Evolutionary conservation across 2,888 invertebrate species (phyloP), one percentile per base, ranked within the genome.

Genomic region (Ariolimax columbianus): DNA sequence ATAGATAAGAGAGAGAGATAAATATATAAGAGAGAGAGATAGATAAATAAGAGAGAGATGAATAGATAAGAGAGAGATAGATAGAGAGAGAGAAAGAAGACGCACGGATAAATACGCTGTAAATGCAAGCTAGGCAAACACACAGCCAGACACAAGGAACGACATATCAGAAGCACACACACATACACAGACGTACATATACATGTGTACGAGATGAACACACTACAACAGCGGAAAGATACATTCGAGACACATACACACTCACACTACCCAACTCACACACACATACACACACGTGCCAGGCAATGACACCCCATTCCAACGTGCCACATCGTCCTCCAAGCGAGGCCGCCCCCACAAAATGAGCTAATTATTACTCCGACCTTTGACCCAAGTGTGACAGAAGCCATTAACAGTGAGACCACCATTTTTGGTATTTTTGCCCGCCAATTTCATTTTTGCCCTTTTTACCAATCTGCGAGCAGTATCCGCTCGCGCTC

Each of bases 391-490:
- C 72, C 14, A 30, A 72, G 36, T 77, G 77, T 77, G 77, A 77
- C 77, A 66, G 68, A 63, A 68, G 23, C 68, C 72, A 83, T 83
- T 83, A 83, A 83, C 77, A 66, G 19, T 19, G 40, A 36, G 43
- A 40, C 63, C 66, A 47, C 77, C 63, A 51, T 40, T 73, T 55
- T 73, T 73, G 33, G 55, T 82, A 73, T 73, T 82, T 77, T 77
- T 68, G 51, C 77, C 77, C 83, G 68, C 77, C 83, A 83, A 77
- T 83, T 83, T 83, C 77, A 77, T 83, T 83, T 83, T 77, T 47
- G 68, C 68, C 63, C 63, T 66, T 77, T 83, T 70, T 59, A 38
- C 77, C 68, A 81, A 81, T 81, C 81, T 55, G 75, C 43, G 77
- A 63, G 68, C 77, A 77, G 83, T 83, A 77, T 77, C 83, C 83